Conservation (phyloP, 1,140 invertebrate species). For the Bradysia coprophila region DNA sequence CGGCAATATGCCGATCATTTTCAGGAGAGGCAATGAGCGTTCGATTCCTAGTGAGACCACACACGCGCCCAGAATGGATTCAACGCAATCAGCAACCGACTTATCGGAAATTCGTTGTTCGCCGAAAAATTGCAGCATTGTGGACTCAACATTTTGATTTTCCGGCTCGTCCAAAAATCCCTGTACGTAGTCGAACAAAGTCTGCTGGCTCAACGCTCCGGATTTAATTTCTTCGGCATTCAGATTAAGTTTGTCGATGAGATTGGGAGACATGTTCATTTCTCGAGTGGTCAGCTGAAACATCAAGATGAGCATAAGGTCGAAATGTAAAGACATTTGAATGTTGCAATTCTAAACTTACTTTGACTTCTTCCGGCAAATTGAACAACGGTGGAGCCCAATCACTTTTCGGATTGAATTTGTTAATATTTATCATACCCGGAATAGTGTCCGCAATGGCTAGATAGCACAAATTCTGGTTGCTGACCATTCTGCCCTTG, state of each 20-base stretch:
- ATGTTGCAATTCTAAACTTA: slow-evolving; percentile 3
- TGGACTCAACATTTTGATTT: background rate
- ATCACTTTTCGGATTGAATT: slow-evolving; percentile 25
- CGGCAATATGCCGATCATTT: slow-evolving; percentile 52
- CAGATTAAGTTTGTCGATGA: too few relatives aligned
- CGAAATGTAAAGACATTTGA: too few relatives aligned
- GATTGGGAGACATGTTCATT: too few relatives aligned
- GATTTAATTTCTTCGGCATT: slow-evolving; percentile 3
- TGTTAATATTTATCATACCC: slow-evolving; percentile 23
- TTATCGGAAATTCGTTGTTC: slow-evolving; percentile 11
- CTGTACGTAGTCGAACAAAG: background rate
- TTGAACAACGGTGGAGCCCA: slow-evolving; percentile 35
- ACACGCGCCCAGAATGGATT: slow-evolving; percentile 69
- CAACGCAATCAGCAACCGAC: slow-evolving; percentile 57
- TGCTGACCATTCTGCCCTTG: slow-evolving; percentile 60
- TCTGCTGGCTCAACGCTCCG: slow-evolving; percentile 3
- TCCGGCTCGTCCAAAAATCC: background rate
- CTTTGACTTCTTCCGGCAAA: slow-evolving; percentile 11
- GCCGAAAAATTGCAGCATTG: background rate
- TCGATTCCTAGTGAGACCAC: slow-evolving; percentile 33
- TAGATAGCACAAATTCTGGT: slow-evolving; percentile 57
- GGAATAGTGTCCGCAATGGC: slow-evolving; percentile 28
- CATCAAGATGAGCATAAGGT: too few relatives aligned
- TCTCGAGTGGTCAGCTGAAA: too few relatives aligned
- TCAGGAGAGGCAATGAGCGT: slow-evolving; percentile 38